Percentiles rank a stretch among this genome's conserved stretches.
phyloP scores from a whole-genome alignment of 2,113 vertebrate genomes.

The Oreochromis spilurus region DNA sequence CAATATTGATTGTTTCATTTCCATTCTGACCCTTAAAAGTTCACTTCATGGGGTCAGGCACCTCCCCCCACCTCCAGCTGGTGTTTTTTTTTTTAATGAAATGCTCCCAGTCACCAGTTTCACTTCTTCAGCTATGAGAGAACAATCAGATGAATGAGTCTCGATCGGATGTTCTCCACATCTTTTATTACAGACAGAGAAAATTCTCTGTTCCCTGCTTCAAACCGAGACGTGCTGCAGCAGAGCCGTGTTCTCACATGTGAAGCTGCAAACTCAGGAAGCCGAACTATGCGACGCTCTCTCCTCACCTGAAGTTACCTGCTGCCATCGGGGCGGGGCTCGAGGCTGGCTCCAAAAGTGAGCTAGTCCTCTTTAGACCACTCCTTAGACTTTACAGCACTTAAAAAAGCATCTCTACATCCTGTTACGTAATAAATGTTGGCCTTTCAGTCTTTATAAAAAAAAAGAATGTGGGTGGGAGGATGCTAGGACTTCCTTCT shows the following conservation, averaged over 20 bases:
- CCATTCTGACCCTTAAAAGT: neutral
- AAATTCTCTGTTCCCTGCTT: neutral
- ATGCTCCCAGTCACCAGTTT: neutral
- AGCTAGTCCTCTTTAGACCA: neutral
- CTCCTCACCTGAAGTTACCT: neutral
- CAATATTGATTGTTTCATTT: neutral
- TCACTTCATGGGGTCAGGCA: neutral
- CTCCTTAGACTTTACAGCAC: too few relatives aligned
- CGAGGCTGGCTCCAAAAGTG: neutral
- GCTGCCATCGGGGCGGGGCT: neutral
- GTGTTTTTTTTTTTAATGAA: neutral
- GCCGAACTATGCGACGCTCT: rapidly evolving
- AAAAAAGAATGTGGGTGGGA: neutral
- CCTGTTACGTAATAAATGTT: neutral
- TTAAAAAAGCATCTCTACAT: too few relatives aligned
- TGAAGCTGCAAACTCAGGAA: neutral
- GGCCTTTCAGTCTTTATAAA: too few relatives aligned
- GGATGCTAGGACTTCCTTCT: neutral
- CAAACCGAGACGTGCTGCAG: neutral
- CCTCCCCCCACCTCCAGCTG: rapidly evolving
- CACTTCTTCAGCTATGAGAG: neutral
- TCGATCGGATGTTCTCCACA: neutral
- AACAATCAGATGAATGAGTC: neutral
- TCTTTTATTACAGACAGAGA: neutral
- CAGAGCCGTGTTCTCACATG: neutral